Conservation (phyloP, 2,888 invertebrate genomes). For the Pantelozetes paolii region DNA sequence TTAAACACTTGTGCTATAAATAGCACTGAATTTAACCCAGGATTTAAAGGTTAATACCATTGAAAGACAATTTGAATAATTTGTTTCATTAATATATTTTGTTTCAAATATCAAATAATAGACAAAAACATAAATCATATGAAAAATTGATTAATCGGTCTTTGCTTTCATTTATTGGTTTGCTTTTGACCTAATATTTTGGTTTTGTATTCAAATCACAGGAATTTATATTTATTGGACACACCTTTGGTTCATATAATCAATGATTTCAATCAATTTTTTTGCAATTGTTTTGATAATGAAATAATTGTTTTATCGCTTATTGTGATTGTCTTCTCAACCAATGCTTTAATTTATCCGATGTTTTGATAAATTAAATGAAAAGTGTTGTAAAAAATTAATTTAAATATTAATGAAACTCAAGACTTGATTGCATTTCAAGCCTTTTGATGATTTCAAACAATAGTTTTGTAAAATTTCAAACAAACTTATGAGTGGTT, state of each 20-base stretch:
- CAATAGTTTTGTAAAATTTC: too few species aligned
- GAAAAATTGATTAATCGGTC: slow-evolving; percentile 1
- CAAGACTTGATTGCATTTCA: too few species aligned
- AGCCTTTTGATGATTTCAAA: too few species aligned
- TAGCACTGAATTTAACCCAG: neutral
- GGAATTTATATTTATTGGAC: slow-evolving; percentile 2
- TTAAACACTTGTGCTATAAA: too few species aligned
- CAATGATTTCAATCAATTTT: slow-evolving; percentile 16
- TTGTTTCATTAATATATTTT: neutral
- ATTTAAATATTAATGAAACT: too few species aligned
- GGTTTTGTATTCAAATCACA: neutral
- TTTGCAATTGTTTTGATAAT: neutral
- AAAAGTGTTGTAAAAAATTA: too few species aligned
- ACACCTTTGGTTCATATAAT: slow-evolving; percentile 17
- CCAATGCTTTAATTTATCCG: too few species aligned
- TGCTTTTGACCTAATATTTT: slow-evolving; percentile 5
- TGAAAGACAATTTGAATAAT: neutral
- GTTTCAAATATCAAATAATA: neutral
- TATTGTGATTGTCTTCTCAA: too few species aligned
- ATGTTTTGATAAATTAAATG: too few species aligned
- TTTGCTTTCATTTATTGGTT: slow-evolving; percentile 4
- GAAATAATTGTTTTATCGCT: too few species aligned
- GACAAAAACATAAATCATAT: neutral
- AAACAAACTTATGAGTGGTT: too few species aligned
- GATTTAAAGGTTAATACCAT: neutral